Evolutionary conservation across 2,797 vertebrate species (phyloP), one percentile per base, ranked within the genome.

Genomic region (Chelonia mydas): DNA sequence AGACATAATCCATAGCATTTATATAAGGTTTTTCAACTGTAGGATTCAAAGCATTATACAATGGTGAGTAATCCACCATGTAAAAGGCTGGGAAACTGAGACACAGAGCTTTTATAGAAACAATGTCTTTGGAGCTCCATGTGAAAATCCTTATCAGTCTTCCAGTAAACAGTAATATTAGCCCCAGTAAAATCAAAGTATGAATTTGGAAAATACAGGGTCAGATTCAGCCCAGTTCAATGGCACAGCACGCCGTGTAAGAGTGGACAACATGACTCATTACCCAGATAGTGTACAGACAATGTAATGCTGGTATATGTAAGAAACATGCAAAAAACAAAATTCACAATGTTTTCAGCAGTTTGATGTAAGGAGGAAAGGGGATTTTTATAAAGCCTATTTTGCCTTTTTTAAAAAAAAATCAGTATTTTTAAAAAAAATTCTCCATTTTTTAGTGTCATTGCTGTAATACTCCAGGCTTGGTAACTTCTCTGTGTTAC

Each of bases 391-490:
- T 89, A 47, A 16, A 68, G 7, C 45, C 45, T 92, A 7, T 7
- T 47, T 17, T 50, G n/a, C 11, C 33, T 37, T 95, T 95, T 90
- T 41, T 41, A 5, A 59, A 76, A 95, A 91, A 68, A 87, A 90
- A 90, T 92, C 94, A 68, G 79, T 61, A 74, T 84, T 65, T 77
- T 49, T 45, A 9, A 13, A 13, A 57, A 84, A 92, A 94, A 91
- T 86, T 80, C 77, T 92, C 84, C 83, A 85, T 61, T 33, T 5
- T 93, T 92, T 94, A 92, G 80, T 50, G 33, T 83, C 61, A 81
- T 45, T 83, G 83, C 90, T 87, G 31, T 91, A 88, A 90, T 84
- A 95, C 83, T 95, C 87, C 28, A 49, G 92, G 93, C 92, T 96
- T 11, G 2, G 89, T 85, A 88, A 80, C 87, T 94, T 95, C 65